Evolutionary conservation across 2,113 vertebrate species (phyloP).

Genomic region (Cyanistes caeruleus): DNA sequence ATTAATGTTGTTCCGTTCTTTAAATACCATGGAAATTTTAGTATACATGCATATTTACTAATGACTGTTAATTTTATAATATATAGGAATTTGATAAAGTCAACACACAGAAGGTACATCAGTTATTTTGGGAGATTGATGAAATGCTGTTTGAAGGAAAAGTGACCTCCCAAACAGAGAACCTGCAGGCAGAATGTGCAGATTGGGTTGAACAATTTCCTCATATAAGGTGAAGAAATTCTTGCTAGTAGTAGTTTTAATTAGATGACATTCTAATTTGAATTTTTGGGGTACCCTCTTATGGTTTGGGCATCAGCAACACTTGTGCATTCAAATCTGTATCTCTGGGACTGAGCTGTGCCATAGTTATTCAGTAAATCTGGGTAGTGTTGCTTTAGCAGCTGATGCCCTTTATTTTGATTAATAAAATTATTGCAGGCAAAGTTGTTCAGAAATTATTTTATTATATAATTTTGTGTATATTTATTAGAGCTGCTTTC

Average conservation of each 20-base stretch:
- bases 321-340: neutral
- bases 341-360: neutral
- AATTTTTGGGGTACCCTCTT: neutral
- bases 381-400: neutral
- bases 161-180: conserved; percentile 74
- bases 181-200: conserved; percentile 76
- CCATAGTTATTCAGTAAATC: neutral
- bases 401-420: neutral
- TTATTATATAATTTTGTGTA: neutral
- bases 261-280: neutral
- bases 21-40: neutral
- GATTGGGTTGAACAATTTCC: conserved; percentile 81
- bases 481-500: neutral
- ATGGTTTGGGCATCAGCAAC: neutral
- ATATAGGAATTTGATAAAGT: conserved; percentile 84
- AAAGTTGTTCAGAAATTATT: neutral
- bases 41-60: neutral
- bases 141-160: conserved; percentile 87
- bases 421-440: neutral
- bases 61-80: neutral
- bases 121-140: conserved; percentile 83
- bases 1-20: neutral
- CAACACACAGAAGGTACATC: conserved; percentile 79
- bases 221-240: conserved; percentile 79
- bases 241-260: neutral